These are phyloP conservation scores for Xanthia icteritia DNA, from an alignment of 2,888 invertebrate genomes.

Conservation along the genomic window DNA sequence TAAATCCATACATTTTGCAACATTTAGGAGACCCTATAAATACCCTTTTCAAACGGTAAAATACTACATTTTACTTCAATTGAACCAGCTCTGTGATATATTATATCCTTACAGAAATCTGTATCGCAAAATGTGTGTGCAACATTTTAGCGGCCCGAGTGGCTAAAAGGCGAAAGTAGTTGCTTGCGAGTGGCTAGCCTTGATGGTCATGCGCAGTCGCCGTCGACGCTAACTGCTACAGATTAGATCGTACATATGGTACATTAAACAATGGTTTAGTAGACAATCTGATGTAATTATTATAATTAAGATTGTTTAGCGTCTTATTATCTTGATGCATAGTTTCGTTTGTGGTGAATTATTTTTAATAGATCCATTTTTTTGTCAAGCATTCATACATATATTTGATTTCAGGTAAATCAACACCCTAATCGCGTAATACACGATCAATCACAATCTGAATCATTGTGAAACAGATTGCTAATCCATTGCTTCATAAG, in stretches of 20 bases:
- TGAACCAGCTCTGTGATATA: not conserved
- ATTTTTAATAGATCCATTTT: not conserved
- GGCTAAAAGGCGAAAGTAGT: constrained; percentile 83
- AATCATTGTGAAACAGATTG: too few species aligned
- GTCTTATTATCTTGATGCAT: not conserved
- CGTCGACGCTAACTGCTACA: constrained; percentile 62
- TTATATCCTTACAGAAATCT: constrained; percentile 33
- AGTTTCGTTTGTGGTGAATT: constrained; percentile 1
- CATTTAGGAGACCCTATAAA: constrained; percentile 19
- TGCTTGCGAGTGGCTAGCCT: constrained; percentile 81
- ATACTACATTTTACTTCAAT: constrained; percentile 24
- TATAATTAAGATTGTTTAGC: constrained; percentile 40
- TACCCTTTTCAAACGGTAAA: constrained; percentile 9
- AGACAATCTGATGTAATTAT: constrained; percentile 47
- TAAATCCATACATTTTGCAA: constrained; percentile 48
- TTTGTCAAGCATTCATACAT: not conserved
- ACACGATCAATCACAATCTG: too few species aligned
- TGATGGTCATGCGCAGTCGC: constrained; percentile 74
- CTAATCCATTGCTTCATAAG: too few species aligned
- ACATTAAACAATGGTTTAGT: constrained; percentile 53
- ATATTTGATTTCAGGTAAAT: not conserved
- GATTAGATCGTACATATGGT: constrained; percentile 70
- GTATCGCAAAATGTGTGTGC: constrained; percentile 55
- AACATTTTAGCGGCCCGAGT: constrained; percentile 73
- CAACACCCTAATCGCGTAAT: too few species aligned